A percentile compares a stretch with the other conserved stretches of the same genome.
phyloP scores from a whole-genome alignment of 1,140 invertebrate genomes.

The Harlomillsia oculata region DNA sequence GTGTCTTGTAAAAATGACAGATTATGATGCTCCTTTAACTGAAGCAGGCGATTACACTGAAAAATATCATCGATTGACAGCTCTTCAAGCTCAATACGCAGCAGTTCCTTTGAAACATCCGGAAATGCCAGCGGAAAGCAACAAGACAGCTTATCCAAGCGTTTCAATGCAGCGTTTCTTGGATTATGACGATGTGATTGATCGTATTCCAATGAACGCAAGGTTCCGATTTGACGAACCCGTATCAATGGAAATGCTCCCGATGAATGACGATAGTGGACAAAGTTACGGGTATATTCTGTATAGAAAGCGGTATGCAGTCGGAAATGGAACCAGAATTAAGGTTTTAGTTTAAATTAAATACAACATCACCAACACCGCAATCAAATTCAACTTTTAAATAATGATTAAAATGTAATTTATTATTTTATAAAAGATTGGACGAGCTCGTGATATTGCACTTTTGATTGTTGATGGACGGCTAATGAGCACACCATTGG shows the following conservation, averaged over 20 bases:
- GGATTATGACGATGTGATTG: conserved; percentile 31
- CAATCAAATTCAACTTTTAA: not conserved
- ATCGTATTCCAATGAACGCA: conserved; percentile 11
- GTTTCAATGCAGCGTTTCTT: conserved; percentile 37
- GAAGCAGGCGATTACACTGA: conserved; percentile 31
- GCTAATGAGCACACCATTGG: not conserved
- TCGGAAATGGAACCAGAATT: not conserved
- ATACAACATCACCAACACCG: not conserved
- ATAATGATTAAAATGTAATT: not conserved
- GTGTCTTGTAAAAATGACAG: too few species aligned
- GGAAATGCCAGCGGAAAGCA: conserved; percentile 35
- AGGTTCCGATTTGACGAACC: conserved; percentile 31
- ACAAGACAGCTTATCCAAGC: conserved; percentile 37
- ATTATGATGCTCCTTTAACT: conserved; percentile 28
- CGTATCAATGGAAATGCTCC: conserved; percentile 49
- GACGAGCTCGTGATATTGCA: conserved; percentile 47
- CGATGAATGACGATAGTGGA: conserved; percentile 44
- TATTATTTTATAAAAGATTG: conserved; percentile 37
- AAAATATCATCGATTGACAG: conserved; percentile 19
- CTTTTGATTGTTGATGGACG: conserved; percentile 45
- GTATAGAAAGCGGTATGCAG: conserved; percentile 41
- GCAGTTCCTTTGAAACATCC: conserved; percentile 24
- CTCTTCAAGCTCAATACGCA: conserved; percentile 18
- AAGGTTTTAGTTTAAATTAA: not conserved
- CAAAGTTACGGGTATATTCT: conserved; percentile 52